A percentile compares a stretch with the other conserved stretches of the same genome.
phyloP scores from a whole-genome alignment of 2,888 invertebrate genomes.

The Drosophila picticornis region DNA sequence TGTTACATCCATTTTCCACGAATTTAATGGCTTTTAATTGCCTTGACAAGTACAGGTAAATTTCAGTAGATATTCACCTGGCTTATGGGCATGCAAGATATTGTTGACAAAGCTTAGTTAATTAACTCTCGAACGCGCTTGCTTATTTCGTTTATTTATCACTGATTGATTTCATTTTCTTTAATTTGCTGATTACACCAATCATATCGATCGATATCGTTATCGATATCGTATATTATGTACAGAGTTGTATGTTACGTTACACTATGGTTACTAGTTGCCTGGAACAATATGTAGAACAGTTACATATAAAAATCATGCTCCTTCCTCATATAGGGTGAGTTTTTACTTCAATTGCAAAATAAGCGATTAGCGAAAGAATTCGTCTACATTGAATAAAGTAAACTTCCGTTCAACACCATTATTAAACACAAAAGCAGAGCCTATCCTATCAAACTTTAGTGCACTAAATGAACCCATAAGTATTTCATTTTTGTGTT shows the following conservation, averaged over 20 bases:
- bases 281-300: not conserved
- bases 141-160: not conserved
- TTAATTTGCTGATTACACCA: not conserved
- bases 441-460: conserved; percentile 18
- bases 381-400: conserved; percentile 17
- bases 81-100: not conserved
- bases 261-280: not conserved
- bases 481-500: conserved; percentile 47
- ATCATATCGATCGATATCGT: not conserved
- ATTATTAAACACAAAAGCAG: conserved; percentile 19
- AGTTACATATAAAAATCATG: not conserved
- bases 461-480: conserved; percentile 3
- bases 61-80: not conserved
- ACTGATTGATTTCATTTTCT: not conserved
- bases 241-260: not conserved
- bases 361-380: conserved; percentile 67
- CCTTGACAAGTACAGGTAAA: conserved; percentile 2
- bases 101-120: not conserved
- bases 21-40: conserved; percentile 24
- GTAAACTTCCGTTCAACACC: conserved; percentile 22
- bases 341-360: conserved; percentile 54
- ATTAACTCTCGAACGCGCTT: not conserved
- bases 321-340: not conserved
- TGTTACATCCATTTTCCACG: not conserved
- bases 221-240: not conserved